Evolutionary conservation across 2,888 invertebrate genomes (phyloP).

Genomic region (Eremobia ochroleuca): DNA sequence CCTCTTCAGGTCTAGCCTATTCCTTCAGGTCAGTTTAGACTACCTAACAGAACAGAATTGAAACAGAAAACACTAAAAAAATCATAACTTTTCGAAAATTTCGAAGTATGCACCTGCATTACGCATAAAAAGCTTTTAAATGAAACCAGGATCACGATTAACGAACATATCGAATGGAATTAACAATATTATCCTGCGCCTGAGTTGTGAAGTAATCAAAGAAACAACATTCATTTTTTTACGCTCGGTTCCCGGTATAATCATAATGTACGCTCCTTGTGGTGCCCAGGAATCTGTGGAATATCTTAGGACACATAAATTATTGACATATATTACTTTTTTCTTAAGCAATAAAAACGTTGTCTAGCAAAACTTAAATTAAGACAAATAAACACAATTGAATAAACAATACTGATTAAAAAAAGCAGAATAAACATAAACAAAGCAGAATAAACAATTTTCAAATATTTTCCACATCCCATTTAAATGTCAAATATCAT

Average conservation of each 20-base stretch:
- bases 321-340: too few species aligned
- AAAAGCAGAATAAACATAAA: background rate
- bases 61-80: background rate
- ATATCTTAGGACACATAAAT: too few species aligned
- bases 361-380: background rate
- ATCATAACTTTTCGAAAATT: background rate
- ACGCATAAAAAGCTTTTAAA: constrained; percentile 35
- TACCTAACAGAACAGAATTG: background rate
- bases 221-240: constrained; percentile 79
- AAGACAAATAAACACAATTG: background rate
- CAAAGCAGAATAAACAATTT: background rate
- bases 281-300: constrained; percentile 62
- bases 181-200: constrained; percentile 79
- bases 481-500: too few species aligned
- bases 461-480: background rate
- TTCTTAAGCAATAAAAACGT: too few species aligned
- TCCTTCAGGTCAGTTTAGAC: background rate
- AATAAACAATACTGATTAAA: background rate
- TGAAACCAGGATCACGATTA: constrained; percentile 67
- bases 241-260: constrained; percentile 77
- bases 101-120: constrained; percentile 5
- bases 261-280: constrained; percentile 78
- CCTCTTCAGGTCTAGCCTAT: background rate
- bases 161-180: constrained; percentile 78
- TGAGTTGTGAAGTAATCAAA: constrained; percentile 84